Percentiles rank a stretch among this genome's conserved stretches.
phyloP scores from a whole-genome alignment of 2,888 invertebrate species.

The Tetrapedia diversipes region DNA sequence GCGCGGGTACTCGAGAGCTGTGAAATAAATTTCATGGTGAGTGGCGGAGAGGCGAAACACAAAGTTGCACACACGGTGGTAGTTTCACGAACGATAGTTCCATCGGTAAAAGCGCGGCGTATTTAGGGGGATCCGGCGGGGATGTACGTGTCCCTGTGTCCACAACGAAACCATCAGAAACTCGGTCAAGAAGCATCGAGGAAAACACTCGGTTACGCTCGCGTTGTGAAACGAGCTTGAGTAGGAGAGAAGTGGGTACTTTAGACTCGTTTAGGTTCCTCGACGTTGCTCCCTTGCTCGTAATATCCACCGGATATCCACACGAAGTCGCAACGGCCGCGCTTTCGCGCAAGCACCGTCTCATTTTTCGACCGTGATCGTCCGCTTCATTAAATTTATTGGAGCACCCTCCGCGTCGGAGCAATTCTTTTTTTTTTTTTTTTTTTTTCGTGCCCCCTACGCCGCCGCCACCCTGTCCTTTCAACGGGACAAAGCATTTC shows the following conservation, averaged over 20 bases:
- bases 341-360: constrained; percentile 34
- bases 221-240: constrained; percentile 59
- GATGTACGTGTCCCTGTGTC: constrained; percentile 36
- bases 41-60: not conserved
- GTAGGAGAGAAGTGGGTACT: constrained; percentile 58
- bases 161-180: constrained; percentile 54
- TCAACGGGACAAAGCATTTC: not conserved
- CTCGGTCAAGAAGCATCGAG: constrained; percentile 62
- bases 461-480: not conserved
- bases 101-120: constrained; percentile 26
- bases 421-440: constrained; percentile 11
- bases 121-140: constrained; percentile 34
- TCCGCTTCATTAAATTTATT: constrained; percentile 51
- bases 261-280: constrained; percentile 61
- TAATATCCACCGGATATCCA: constrained; percentile 52
- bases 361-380: constrained; percentile 46
- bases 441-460: too few species aligned
- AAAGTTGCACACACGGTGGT: constrained; percentile 21
- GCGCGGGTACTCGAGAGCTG: not conserved
- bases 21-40: constrained; percentile 31
- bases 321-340: constrained; percentile 29
- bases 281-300: constrained; percentile 56
- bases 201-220: constrained; percentile 64
- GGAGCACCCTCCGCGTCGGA: not conserved
- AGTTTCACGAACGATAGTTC: constrained; percentile 31